Base-by-base conservation (phyloP, 2,888 invertebrate genomes). In the Mythimna lalbum region DNA sequence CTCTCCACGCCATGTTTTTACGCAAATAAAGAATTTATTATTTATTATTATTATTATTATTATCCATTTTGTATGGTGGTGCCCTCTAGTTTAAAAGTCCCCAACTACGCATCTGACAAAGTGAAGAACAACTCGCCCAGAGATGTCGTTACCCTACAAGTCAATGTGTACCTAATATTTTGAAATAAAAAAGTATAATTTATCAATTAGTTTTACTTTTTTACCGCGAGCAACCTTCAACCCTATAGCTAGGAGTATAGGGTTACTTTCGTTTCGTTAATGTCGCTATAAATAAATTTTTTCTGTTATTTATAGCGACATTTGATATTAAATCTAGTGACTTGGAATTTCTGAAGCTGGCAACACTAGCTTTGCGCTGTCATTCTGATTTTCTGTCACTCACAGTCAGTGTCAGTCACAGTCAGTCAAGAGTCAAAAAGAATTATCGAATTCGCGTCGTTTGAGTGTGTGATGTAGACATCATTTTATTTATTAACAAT, bases 61-160 rank as follows among this genome's bases (percentile, higher is more conserved):
- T n/a, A n/a, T n/a, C n/a, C n/a, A n/a, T n/a, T n/a, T n/a, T n/a
- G 23, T 36, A 43, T 6, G 4, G 73, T 69, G 55, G 57, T 62
- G 79, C 79, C 7, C 19, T 68, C 79, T 78, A 33, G 47, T 55
- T 43, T 50, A 12, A 62, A 43, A 36, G 6, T 36, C n/a, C 5
- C 7, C 31, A 64, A 63, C 12, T 39, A 63, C 0, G 5, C 23
- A 4, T 2, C 4, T 10, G 12, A 12, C 2, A 47, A 7, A 21
- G 10, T 21, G 17, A 27, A 47, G 3, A 19, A 50, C 19, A 23
- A 56, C 59, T 21, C 1, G 2, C 12, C 33, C 12, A 69, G 0
- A 78, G 74, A 78, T 73, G 74, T 59, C 74, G 14, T 49, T 78
- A 21, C 10, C 14, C 4, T 31, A 19, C 2, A 6, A 19, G 1